Percentiles rank a stretch among this genome's conserved stretches.
Evolutionary conservation across 2,797 vertebrate genomes (phyloP).

Genomic region (Limnodromus scolopaceus): DNA sequence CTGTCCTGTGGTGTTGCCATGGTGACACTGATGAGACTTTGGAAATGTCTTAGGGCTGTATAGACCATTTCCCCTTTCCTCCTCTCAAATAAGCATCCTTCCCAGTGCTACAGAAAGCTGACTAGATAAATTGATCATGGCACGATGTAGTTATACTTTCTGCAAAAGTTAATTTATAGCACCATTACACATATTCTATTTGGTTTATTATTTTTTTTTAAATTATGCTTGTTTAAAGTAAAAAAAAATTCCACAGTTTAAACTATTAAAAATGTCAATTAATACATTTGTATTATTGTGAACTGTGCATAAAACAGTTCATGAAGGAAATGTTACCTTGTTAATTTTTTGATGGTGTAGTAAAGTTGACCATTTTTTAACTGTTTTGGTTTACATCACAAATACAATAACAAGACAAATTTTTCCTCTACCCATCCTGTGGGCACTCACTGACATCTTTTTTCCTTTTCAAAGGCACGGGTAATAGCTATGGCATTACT

Average conservation of each 20-base stretch:
- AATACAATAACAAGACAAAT: not conserved
- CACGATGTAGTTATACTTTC: not conserved
- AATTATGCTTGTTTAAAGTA: not conserved
- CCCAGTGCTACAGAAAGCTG: not conserved
- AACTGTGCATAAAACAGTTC: not conserved
- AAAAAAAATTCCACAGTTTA: not conserved
- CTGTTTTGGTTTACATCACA: not conserved
- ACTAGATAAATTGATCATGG: not conserved
- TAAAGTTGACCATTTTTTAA: not conserved
- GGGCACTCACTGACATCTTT: not conserved
- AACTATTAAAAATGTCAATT: not conserved
- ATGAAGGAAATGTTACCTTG: not conserved
- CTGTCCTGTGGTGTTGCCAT: not conserved
- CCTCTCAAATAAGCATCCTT: not conserved
- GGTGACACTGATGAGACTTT: not conserved
- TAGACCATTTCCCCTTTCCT: not conserved
- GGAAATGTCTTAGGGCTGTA: not conserved
- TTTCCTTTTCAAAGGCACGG: not conserved
- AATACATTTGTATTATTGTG: not conserved
- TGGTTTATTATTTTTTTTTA: not conserved
- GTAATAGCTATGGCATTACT: not conserved
- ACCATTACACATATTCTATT: accelerated
- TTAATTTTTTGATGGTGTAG: not conserved
- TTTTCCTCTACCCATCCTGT: not conserved
- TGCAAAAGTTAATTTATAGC: not conserved